These are phyloP conservation scores for Ptyas mucosa DNA, from an alignment of 2,113 vertebrate species.

Conservation along the genomic window DNA sequence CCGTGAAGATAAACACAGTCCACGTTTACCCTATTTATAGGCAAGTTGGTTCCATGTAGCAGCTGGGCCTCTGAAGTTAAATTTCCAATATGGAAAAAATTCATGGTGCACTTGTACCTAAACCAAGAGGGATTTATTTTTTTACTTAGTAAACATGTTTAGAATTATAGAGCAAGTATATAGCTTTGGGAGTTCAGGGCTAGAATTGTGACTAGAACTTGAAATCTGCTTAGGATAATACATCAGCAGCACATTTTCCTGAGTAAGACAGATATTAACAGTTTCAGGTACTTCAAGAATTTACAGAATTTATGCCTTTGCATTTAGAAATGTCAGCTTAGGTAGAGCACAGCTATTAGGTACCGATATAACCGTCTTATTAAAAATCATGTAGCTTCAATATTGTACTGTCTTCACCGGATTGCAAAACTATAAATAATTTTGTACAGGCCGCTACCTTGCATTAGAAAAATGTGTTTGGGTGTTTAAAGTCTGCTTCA, in stretches of 20 bases:
- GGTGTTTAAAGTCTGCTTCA: background rate
- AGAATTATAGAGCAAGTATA: background rate
- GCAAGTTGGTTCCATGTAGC: background rate
- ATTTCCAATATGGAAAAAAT: constrained; percentile 16
- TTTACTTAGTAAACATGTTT: constrained; percentile 6
- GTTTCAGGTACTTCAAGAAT: background rate
- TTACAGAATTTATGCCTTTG: background rate
- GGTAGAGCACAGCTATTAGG: background rate
- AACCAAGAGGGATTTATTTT: constrained; percentile 3
- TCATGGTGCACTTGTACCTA: constrained; percentile 18
- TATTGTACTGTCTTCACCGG: background rate
- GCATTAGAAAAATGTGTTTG: background rate
- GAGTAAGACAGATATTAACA: background rate
- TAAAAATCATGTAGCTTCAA: background rate
- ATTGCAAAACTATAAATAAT: background rate
- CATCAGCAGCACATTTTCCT: background rate
- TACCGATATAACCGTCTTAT: background rate
- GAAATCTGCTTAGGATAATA: background rate
- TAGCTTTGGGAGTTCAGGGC: background rate
- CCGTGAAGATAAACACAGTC: background rate
- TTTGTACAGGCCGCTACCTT: background rate
- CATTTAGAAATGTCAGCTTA: background rate
- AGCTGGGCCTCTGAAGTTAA: background rate
- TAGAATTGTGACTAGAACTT: background rate
- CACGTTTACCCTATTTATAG: background rate